These are phyloP conservation scores for Zaprionus taronus DNA, from an alignment of 1,140 invertebrate species.

Conservation along the genomic window DNA sequence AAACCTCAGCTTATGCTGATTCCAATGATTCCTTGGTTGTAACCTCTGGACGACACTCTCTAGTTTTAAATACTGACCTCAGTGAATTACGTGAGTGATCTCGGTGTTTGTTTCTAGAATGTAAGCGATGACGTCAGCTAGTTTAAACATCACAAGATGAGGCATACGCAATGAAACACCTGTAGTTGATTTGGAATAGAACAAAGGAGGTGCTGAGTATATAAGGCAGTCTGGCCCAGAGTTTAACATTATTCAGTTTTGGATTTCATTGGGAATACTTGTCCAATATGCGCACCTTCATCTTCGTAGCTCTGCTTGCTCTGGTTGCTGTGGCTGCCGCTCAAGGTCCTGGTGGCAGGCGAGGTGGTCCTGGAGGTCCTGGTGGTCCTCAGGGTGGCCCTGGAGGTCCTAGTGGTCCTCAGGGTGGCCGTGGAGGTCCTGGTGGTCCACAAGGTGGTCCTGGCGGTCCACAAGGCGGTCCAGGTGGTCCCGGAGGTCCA, in stretches of 20 bases:
- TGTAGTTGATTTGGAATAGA: not conserved
- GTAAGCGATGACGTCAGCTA: too few relatives aligned
- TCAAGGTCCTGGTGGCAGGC: conserved; percentile 4
- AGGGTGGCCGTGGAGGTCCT: too few relatives aligned
- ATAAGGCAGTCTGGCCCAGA: not conserved
- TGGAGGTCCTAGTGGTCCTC: too few relatives aligned
- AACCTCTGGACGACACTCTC: too few relatives aligned
- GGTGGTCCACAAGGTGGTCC: too few relatives aligned
- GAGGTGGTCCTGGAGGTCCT: not conserved
- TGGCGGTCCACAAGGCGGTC: too few relatives aligned
- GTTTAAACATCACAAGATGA: not conserved
- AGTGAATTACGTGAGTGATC: too few relatives aligned
- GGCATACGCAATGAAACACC: not conserved
- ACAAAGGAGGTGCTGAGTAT: not conserved
- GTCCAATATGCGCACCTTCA: conserved; percentile 6
- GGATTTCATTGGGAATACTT: conserved; percentile 8
- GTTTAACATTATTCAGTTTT: conserved; percentile 15
- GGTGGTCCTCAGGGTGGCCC: too few relatives aligned
- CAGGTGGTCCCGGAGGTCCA: not conserved
- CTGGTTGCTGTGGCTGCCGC: conserved; percentile 25
- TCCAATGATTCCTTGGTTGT: too few relatives aligned
- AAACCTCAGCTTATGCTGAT: too few relatives aligned
- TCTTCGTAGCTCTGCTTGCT: conserved; percentile 15
- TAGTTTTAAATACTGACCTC: too few relatives aligned
- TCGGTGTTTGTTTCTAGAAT: too few relatives aligned